Conservation (phyloP, 2,888 invertebrate genomes). For the Herminia tarsipennalis region DNA sequence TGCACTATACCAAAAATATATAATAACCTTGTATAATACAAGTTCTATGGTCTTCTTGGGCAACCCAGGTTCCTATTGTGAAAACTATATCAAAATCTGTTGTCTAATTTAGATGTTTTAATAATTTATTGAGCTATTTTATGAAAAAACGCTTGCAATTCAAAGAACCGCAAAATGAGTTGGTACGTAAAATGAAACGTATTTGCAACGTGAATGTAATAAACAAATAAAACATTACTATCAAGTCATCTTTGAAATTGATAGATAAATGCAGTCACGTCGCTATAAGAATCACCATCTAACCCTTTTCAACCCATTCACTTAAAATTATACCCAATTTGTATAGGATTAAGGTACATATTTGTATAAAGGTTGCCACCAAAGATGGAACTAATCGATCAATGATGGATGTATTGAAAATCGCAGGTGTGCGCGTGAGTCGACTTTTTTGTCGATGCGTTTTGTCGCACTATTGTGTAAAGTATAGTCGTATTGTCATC, state of each 20-base stretch:
- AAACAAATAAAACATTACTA: constrained; percentile 9
- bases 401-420: constrained; percentile 74
- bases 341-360: constrained; percentile 15
- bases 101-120: too few species aligned
- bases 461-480: constrained; percentile 48
- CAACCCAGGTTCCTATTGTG: too few species aligned
- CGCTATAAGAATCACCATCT: constrained; percentile 26
- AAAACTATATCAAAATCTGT: too few species aligned
- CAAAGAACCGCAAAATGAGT: too few species aligned
- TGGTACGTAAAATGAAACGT: neutral
- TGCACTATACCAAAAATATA: too few species aligned
- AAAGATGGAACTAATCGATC: constrained; percentile 72
- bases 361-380: constrained; percentile 6
- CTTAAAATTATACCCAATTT: neutral
- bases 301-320: constrained; percentile 12
- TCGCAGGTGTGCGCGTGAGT: constrained; percentile 82
- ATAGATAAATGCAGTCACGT: constrained; percentile 35
- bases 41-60: too few species aligned
- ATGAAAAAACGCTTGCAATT: too few species aligned
- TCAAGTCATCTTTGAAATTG: constrained; percentile 30
- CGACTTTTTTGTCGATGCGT: constrained; percentile 63
- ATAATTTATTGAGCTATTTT: too few species aligned
- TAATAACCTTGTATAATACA: too few species aligned
- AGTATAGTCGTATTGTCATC: constrained; percentile 58
- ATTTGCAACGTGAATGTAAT: neutral